Base-by-base conservation (phyloP, 2,888 invertebrate genomes). In the Abrostola tripartita region DNA sequence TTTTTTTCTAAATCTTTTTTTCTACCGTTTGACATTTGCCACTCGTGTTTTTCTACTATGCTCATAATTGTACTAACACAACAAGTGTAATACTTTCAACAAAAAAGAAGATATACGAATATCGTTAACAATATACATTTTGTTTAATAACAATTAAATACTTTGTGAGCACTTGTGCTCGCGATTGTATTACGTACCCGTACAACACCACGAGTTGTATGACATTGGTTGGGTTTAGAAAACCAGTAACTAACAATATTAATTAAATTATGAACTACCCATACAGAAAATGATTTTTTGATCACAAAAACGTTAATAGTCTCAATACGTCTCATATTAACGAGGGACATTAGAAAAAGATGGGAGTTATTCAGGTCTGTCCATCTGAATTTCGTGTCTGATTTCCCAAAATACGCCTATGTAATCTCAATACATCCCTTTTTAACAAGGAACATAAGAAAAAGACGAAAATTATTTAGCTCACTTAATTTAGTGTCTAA, bases 111-210 rank as follows among this genome's bases (percentile, higher is more conserved):
- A 61, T 54, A 61, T 59, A 66, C 58, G 56, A 40, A 62, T 71
- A 52, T 65, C 5, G 6, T 49, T 40, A 65, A 35, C 63, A 38
- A 10, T 11, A 47, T 47, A 47, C 44, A 47, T 14, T 24, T 61
- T 65, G 44, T 71, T n/a, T 64, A 52, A 40, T 58, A 52, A 51
- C 50, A 36, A 52, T 51, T 56, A 63, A 52, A 62, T 61, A 61
- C 52, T 65, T 66, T 54, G 35, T 61, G 49, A 79, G 69, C 67
- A 61, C 50, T 54, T 68, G 24, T 66, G 73, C 73, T 63, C 69
- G 51, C 53, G 57, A 76, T 58, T 73, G 76, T 71, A 74, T 61
- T 9, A 60, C 66, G 63, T 79, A 79, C 79, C 81, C 79, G 79
- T 79, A 79, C 73, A 66, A 62, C 53, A 75, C 9, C 7, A 60